Evolutionary conservation across 2,888 invertebrate species (phyloP), one percentile per base, ranked within the genome.

Genomic region (Nephrotoma flavescens): DNA sequence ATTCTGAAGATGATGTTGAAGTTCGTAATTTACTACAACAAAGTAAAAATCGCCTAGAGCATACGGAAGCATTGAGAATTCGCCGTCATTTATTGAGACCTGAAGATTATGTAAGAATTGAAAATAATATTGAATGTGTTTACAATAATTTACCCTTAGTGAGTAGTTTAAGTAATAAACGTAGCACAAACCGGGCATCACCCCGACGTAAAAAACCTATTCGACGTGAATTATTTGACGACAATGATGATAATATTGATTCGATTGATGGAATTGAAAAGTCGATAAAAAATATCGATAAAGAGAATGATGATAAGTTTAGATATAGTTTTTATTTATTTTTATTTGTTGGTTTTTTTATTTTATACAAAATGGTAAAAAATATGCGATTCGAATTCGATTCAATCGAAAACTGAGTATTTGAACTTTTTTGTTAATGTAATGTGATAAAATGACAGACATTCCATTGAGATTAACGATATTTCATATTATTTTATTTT

Each of bases 41-140:
- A 88, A 91, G 91, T 87, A 90, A 90, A 88, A 90, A 90, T 87
- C 90, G 90, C 44, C 88, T 92, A 41, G 92, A 92, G 87, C 90
- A 92, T 86, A 92, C 92, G 47, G 90, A 90, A 45, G 90, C 91
- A 6, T 88, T 92, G 11, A 91, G 91, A 88, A 91, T 91, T 88
- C 91, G 91, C 87, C 91, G 91, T 87, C 92, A 92, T 89, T 89
- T 92, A 87, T 89, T 92, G 57, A 89, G 91, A 86, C 91, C 92
- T 11, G 92, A 92, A 89, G 92, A 92, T 89, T 92, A 92, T 89
- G 92, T 92, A 90, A 91, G 92, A 86, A 57, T 85, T 44, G 15
- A 85, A 44, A 85, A 85, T 85, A 85, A 44, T 85, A 85, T 85
- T 85, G 42, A 42, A 85, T 44, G 85, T 85, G 84, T 84, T 84